A percentile compares a stretch with the other conserved stretches of the same genome.
Conservation (phyloP, 2,888 invertebrate genomes). For the Acronicta psi region DNA sequence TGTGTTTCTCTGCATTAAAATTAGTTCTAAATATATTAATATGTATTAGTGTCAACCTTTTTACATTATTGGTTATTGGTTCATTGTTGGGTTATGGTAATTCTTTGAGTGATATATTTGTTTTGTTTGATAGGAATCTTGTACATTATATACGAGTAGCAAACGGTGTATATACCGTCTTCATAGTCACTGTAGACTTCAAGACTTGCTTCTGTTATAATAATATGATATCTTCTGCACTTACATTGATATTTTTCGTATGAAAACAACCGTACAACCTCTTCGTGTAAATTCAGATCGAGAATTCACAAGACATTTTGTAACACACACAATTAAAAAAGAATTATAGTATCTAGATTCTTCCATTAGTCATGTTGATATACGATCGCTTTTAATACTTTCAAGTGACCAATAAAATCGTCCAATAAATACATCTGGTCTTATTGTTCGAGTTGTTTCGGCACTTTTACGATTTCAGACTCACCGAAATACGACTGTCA, state of each 20-base stretch:
- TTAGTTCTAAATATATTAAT: conserved; percentile 83
- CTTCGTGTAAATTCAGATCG: too few species aligned
- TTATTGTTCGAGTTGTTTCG: conserved; percentile 74
- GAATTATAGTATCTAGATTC: conserved; percentile 45
- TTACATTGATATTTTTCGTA: too few species aligned
- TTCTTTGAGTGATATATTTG: conserved; percentile 69
- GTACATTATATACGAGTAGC: conserved; percentile 29
- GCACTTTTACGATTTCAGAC: conserved; percentile 69
- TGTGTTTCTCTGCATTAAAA: conserved; percentile 76
- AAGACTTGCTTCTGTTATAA: neutral
- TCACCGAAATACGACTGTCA: conserved; percentile 37
- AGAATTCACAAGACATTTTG: conserved; percentile 3
- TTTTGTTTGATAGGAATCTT: conserved; percentile 56
- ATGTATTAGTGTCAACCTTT: conserved; percentile 84
- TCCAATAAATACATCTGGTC: conserved; percentile 72
- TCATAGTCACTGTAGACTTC: neutral
- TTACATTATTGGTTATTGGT: conserved; percentile 84
- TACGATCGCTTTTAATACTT: conserved; percentile 75
- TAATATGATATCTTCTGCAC: too few species aligned
- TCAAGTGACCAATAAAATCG: conserved; percentile 72
- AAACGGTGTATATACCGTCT: conserved; percentile 8
- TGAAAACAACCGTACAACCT: too few species aligned
- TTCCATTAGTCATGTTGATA: conserved; percentile 72
- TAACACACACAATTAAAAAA: conserved; percentile 44
- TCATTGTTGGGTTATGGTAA: conserved; percentile 82